A percentile compares a stretch with the other conserved stretches of the same genome.
phyloP scores from a whole-genome alignment of 2,797 vertebrate genomes.

The Sandelia bainsii region DNA sequence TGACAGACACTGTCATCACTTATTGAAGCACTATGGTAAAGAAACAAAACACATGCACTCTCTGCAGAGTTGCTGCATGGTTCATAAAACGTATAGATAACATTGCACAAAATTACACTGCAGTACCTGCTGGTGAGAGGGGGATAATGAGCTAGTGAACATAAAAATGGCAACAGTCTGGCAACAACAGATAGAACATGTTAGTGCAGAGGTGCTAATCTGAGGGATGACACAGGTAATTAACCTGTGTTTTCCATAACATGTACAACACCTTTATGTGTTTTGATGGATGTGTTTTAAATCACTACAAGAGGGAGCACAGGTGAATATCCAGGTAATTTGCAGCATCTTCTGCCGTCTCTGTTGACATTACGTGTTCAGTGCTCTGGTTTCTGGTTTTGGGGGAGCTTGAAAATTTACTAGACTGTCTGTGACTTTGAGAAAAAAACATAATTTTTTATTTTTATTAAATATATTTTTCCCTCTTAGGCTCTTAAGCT shows the following conservation, averaged over 20 bases:
- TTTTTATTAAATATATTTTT: background rate
- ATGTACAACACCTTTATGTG: background rate
- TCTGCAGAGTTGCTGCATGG: background rate
- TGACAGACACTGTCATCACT: background rate
- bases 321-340: background rate
- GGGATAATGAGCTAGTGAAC: slow-evolving; percentile 19
- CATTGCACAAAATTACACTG: background rate
- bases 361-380: background rate
- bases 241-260: background rate
- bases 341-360: background rate
- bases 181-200: slow-evolving; percentile 56
- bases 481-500: background rate
- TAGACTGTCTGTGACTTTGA: background rate
- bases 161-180: slow-evolving; percentile 13
- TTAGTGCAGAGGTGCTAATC: slow-evolving; percentile 30
- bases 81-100: background rate
- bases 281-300: slow-evolving; percentile 1
- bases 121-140: background rate
- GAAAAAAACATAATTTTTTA: too few species aligned
- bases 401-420: background rate
- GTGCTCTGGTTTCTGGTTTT: background rate
- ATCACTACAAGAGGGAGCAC: background rate
- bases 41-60: background rate
- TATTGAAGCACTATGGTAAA: background rate
- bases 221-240: slow-evolving; percentile 2